Evolutionary conservation across 2,113 vertebrate species (phyloP).

Genomic region (Mirza zaza): DNA sequence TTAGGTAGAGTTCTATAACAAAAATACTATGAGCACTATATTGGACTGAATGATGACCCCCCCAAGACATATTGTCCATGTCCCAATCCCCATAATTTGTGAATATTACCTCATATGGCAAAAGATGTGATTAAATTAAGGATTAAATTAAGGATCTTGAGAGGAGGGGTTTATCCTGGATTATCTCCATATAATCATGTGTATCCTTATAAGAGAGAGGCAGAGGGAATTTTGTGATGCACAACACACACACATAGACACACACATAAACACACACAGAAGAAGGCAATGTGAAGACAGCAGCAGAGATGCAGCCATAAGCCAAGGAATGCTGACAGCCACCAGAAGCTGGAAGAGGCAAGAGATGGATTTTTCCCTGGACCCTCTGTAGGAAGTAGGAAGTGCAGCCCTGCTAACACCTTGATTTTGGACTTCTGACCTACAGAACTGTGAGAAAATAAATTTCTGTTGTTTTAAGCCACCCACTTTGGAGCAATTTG

Average conservation of each 20-base stretch:
- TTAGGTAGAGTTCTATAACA: not conserved
- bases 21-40: not conserved
- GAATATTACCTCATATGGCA: slow-evolving; percentile 4
- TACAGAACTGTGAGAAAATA: not conserved
- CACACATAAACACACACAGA: not conserved
- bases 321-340: not conserved
- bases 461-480: slow-evolving; percentile 18
- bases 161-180: not conserved
- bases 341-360: not conserved
- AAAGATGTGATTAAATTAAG: slow-evolving; percentile 26
- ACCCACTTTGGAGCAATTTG: not conserved
- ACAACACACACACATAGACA: not conserved
- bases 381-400: not conserved
- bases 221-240: not conserved
- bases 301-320: not conserved
- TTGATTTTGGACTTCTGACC: not conserved
- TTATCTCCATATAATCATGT: not conserved
- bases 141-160: slow-evolving; percentile 7
- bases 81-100: not conserved
- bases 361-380: not conserved
- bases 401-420: not conserved
- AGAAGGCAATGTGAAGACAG: not conserved
- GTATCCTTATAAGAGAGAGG: not conserved
- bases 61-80: not conserved
- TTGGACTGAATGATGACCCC: not conserved